Conservation (phyloP, 30 jellyfish, hydroid and myxozoan species). For the Turritopsis dohrnii region DNA sequence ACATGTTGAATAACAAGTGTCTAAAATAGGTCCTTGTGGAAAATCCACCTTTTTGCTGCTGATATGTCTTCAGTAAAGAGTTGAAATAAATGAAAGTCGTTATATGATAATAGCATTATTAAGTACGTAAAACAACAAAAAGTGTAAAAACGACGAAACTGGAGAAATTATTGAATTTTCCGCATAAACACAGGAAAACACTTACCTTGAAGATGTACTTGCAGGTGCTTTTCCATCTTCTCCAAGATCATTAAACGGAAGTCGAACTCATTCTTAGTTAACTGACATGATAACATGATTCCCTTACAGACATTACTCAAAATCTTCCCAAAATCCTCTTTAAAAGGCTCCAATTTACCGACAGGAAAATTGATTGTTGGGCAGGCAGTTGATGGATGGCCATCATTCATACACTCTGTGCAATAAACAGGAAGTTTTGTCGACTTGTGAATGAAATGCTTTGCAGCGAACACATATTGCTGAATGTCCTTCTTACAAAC, state of each 20-base stretch:
- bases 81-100: too few species aligned
- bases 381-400: conserved; percentile 39
- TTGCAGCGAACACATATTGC: not conserved
- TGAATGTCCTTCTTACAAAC: not conserved
- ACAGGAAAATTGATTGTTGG: conserved; percentile 21
- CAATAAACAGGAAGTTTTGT: conserved; percentile 36
- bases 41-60: too few species aligned
- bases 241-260: conserved; percentile 4
- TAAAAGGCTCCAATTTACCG: conserved; percentile 20
- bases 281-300: conserved; percentile 29
- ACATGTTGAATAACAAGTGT: too few species aligned
- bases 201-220: not conserved
- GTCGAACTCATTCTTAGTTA: conserved; percentile 27
- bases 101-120: too few species aligned
- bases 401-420: conserved; percentile 28
- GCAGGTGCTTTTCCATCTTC: conserved; percentile 6
- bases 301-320: conserved; percentile 25
- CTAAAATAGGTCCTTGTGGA: too few species aligned
- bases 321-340: not conserved
- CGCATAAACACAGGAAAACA: too few species aligned
- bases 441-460: not conserved
- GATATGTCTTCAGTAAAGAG: not conserved
- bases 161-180: too few species aligned
- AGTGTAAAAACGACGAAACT: too few species aligned
- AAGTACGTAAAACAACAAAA: too few species aligned